Evolutionary conservation across 2,113 vertebrate species (phyloP).

Genomic region (Ptychochromis oligacanthus): DNA sequence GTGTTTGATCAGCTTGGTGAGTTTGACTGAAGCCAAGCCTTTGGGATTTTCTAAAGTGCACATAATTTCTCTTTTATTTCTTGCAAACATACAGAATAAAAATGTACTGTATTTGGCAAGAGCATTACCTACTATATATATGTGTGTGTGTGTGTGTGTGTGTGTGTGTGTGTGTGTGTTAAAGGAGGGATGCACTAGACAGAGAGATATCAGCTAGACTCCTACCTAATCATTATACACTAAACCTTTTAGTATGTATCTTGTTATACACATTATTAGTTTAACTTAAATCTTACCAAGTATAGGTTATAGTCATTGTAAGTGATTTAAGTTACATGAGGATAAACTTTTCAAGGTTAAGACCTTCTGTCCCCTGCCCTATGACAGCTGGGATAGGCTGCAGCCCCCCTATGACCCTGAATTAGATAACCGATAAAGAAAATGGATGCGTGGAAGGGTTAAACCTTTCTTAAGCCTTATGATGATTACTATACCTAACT

Average conservation of each 20-base stretch:
- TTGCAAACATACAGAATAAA: constrained; percentile 7
- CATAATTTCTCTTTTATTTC: constrained; percentile 11
- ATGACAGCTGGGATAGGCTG: background rate
- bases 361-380: background rate
- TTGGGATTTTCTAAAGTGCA: constrained; percentile 6
- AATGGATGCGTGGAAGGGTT: background rate
- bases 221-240: background rate
- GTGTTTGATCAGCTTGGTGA: constrained; percentile 6
- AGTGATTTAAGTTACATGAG: background rate
- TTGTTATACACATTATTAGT: background rate
- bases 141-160: no score
- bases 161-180: no score
- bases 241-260: background rate
- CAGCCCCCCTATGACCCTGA: background rate
- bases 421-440: background rate
- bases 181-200: background rate
- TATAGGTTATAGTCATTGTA: background rate
- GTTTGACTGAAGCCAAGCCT: constrained; percentile 19
- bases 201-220: background rate
- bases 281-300: background rate
- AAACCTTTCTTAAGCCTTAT: background rate
- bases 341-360: background rate
- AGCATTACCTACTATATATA: no score
- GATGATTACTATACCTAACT: background rate
- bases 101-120: background rate